Evolutionary conservation across 2,888 invertebrate genomes (phyloP), one percentile per base, ranked within the genome.

Genomic region (Chironomus tentans): DNA sequence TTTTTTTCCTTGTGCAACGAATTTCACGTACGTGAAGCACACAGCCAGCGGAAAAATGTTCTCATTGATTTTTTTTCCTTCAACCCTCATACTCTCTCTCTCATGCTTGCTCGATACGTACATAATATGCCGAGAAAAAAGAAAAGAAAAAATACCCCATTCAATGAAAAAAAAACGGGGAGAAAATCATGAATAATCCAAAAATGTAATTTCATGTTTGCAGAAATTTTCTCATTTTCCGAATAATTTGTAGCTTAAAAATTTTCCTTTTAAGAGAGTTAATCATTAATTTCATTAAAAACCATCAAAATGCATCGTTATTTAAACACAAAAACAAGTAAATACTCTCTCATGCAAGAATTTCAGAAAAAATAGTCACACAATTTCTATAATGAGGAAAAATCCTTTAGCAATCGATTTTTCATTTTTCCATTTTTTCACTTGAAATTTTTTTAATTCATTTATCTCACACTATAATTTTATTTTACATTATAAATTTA

Each of bases 151-250:
- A 21, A n/a, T 46, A 46, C 68, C 68, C 68, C 68, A 68, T 38
- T 65, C 68, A 68, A 68, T 47, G 28, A 71, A 38, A 28, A 28
- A 61, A 70, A 28, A 73, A 62, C 18, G 24, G 72, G 46, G 72
- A 61, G 62, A 73, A 71, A 21, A 28, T 68, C 74, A 74, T 74
- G 74, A 74, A 74, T 74, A 74, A 74, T 74, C 74, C 74, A 74
- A 47, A 74, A 74, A 68, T 74, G 74, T 74, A 68, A 74, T 74
- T 74, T 68, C 46, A 68, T 74, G 48, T 74, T 68, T 74, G 74
- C 74, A 74, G 47, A 74, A 47, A 22, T 68, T 56, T 74, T 68
- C 22, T 22, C 56, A 18, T 65, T n/a, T 38, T 38, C 7, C 38
- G 10, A 38, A 10, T 38, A 38, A 38, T 10, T 2, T 2, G 6